A percentile compares a stretch with the other conserved stretches of the same genome.
Evolutionary conservation across 1,140 invertebrate genomes (phyloP).

Genomic region (Drosophila punjabiensis): DNA sequence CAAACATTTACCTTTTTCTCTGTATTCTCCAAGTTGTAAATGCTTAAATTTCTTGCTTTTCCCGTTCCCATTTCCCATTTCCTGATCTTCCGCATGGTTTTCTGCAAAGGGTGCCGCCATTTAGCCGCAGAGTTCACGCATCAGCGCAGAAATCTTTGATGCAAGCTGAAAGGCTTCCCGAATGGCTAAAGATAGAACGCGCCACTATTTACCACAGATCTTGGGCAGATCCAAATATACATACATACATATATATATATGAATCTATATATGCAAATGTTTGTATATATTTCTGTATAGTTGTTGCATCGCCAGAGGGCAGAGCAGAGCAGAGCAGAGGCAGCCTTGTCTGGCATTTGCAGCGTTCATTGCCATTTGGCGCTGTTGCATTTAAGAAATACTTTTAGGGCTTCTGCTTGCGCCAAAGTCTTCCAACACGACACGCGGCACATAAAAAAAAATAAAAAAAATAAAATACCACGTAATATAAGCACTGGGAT

Average conservation of each 20-base stretch:
- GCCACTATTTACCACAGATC: constrained; percentile 37
- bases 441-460: neutral
- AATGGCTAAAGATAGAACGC: constrained; percentile 38
- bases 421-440: constrained; percentile 27
- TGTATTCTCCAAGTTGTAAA: neutral
- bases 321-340: constrained; percentile 5
- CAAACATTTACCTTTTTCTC: neutral
- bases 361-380: constrained; percentile 70
- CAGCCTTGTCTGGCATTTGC: constrained; percentile 64
- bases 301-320: constrained; percentile 26
- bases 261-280: constrained; percentile 5
- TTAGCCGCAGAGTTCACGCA: constrained; percentile 70
- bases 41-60: constrained; percentile 23
- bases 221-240: constrained; percentile 28
- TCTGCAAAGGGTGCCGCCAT: constrained; percentile 48
- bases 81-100: constrained; percentile 75
- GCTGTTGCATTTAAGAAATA: constrained; percentile 69
- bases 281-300: constrained; percentile 17
- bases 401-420: constrained; percentile 70
- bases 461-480: constrained; percentile 13
- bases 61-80: constrained; percentile 45
- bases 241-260: constrained; percentile 6
- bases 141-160: constrained; percentile 78
- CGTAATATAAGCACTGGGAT: constrained; percentile 42
- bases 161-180: constrained; percentile 64